Evolutionary conservation across 1,140 invertebrate genomes (phyloP), one percentile per base, ranked within the genome.

Genomic region (Diploscapter pachys): DNA sequence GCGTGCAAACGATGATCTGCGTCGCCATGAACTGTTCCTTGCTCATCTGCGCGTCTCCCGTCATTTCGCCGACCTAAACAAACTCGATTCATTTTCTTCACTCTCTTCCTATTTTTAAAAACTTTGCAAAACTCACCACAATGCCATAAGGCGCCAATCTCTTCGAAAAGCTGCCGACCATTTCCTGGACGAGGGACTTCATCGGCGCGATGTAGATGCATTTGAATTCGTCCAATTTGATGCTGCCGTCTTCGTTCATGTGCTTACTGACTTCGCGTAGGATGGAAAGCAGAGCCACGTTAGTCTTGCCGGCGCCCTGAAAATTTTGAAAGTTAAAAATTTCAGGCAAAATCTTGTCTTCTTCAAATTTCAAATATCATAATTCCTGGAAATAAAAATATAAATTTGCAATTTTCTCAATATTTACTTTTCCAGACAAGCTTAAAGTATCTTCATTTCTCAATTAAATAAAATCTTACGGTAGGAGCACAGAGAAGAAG

Each of bases 151-250:
- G 80, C 56, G 75, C 80, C 53, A 85, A 68, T 2, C 83, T 66
- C 68, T 91, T 90, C 50, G 87, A 85, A 85, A 92, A 92, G 83
- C 88, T 91, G 69, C 90, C 92, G 78, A 98, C 96, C 96, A 99
- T 99, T 90, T 99, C 97, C 87, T 98, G 96, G 85, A 99, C 97
- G 0, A 99, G 88, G 0, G 96, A 99, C 68, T 94, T 90, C 96
- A 99, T 99, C 0, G 97, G 97, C 6, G 97, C 97, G 55, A 99
- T 90, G 83, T 99, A 99, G 72, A 99, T 94, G 73, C 99, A 95
- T 88, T 99, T 99, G 86, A 99, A 99, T 79, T 98, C 93, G 83
- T 96, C 92, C 0, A 91, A 92, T 86, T 95, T 95, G 66, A 99
- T 97, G 0, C 93, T 94, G 4, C 95, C 94, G 82, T 89, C 88